Evolutionary conservation across 2,888 invertebrate genomes (phyloP), one percentile per base, ranked within the genome.

Genomic region (Trachelus iudaicus): DNA sequence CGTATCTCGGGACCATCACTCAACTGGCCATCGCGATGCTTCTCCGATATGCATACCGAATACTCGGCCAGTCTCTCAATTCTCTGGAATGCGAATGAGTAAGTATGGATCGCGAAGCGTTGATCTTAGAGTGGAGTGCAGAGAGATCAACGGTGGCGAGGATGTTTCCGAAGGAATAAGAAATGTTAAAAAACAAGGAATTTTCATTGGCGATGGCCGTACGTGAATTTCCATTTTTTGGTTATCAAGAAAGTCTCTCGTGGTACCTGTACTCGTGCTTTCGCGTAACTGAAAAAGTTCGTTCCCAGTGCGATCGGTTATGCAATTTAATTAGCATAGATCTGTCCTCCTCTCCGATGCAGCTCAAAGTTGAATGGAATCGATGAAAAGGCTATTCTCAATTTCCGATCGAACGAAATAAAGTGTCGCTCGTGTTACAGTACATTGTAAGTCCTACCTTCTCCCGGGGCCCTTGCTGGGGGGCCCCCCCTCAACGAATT

Each of bases 1-100:
- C 89, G 87, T 87, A 86, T 86, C 88, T 81, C 80, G 75, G 80
- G 84, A 83, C 81, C 82, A 85, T 84, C 85, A 81, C 84, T 82
- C 86, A 83, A 81, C 30, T 35, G 33, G 73, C n/a, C 73, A 34
- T 4, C 15, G 73, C 73, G 73, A 73, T 30, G 79, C n/a, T 79
- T 76, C 71, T 74, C 75, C 15, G 68, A 73, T 71, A 80, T 80
- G 68, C 56, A 76, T 75, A 75, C 81, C 56, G 34, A 33, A 75
- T 69, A 69, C 75, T 73, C 35, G 83, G 81, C 71, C 78, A 81
- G 79, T 79, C 78, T 77, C 81, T 81, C 82, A 84, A 82, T 80
- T 82, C 83, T 76, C 73, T 84, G 87, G 86, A 87, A 87, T 88
- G 85, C 84, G 84, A 87, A 88, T 87, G 86, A 83, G 86, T 84